These are phyloP conservation scores for Cyprinella venusta DNA, from an alignment of 2,797 vertebrate genomes.

Conservation along the genomic window DNA sequence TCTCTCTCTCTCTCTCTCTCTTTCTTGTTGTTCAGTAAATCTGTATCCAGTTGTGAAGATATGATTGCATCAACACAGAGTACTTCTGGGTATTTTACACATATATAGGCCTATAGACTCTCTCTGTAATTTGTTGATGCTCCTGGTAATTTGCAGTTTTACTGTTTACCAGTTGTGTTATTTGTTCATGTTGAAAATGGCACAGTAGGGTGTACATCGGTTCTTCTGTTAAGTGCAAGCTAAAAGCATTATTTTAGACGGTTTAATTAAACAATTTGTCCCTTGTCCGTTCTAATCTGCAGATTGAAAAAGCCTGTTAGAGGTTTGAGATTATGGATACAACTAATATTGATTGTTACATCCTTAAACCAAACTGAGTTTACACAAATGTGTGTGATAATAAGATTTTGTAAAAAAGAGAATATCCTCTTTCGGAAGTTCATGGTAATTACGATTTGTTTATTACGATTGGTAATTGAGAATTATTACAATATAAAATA, in stretches of 20 bases:
- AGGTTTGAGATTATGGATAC: neutral
- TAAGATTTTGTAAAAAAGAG: neutral
- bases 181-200: slow-evolving; percentile 16
- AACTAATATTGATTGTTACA: neutral
- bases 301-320: neutral
- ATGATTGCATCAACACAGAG: slow-evolving; percentile 47
- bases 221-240: neutral
- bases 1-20: neutral
- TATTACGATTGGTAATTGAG: too few species aligned
- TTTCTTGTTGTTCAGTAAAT: slow-evolving; percentile 16
- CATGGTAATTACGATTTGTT: neutral
- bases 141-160: slow-evolving; percentile 7
- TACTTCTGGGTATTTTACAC: slow-evolving; percentile 21
- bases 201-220: neutral
- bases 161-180: neutral
- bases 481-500: neutral
- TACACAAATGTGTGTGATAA: neutral
- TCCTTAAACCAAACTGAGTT: neutral
- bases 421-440: neutral
- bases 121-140: slow-evolving; percentile 5
- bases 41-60: slow-evolving; percentile 17
- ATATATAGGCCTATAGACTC: neutral
- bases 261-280: slow-evolving; percentile 11
- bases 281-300: neutral
- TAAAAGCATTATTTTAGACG: slow-evolving; percentile 3